Evolutionary conservation across 1,140 invertebrate species (phyloP), one percentile per base, ranked within the genome.

Genomic region (Leptinotarsa undecemlineata): DNA sequence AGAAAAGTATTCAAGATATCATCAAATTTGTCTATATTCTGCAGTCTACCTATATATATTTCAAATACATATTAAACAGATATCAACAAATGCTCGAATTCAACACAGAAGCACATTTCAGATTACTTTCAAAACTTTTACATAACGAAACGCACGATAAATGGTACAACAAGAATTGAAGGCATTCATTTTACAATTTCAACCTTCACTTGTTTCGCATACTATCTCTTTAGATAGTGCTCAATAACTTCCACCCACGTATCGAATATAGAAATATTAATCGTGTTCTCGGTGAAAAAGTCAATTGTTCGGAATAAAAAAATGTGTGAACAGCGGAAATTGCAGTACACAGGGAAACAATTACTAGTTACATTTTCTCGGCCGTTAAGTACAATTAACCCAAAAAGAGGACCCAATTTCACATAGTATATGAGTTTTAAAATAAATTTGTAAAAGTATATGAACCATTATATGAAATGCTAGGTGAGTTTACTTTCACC

Each of bases 141-240:
- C n/a, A 19, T 57, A 3, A 57, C 51, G 51, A 57, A 15, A 57
- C n/a, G n/a, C 14, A 57, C 51, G 33, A 42, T 42, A 57, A 57
- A 57, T 19, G 51, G n/a, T 57, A 57, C 15, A 57, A 57, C n/a
- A 19, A 17, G 51, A 57, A 57, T 57, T 57, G n/a, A 17, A 19
- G 51, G n/a, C 51, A 15, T 19, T 57, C 51, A 15, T 19, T 57
- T 19, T 57, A 57, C 51, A 17, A 57, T 57, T 57, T 57, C 51
- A 57, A 57, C 51, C 51, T 57, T 57, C 51, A 57, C 51, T 57
- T 57, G 51, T 57, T 57, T 57, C n/a, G n/a, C n/a, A 57, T 57
- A 57, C 33, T 57, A n/a, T 57, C 51, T 57, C 51, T n/a, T n/a
- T 17, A 17, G n/a, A 57, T 57, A 57, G n/a, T 57, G 4, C 15